Evolutionary conservation across 2,888 invertebrate species (phyloP).

Genomic region (Rhamphomyia laevipes): DNA sequence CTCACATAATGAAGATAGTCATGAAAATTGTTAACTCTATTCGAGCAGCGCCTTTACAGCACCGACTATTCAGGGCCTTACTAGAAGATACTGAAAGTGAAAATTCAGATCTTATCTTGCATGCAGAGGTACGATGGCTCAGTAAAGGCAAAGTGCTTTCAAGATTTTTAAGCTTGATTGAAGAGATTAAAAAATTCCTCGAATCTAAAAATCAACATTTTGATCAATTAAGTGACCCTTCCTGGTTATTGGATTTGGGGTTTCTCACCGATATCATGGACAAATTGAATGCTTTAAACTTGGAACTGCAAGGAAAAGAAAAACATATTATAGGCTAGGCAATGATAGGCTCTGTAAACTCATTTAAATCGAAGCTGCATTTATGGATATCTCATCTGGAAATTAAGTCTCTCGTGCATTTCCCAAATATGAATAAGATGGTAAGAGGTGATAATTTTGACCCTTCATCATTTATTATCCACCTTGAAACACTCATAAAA

Average conservation of each 20-base stretch:
- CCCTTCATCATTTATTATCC: too few relatives aligned
- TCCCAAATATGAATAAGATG: too few relatives aligned
- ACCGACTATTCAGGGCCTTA: background rate
- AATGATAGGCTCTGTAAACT: background rate
- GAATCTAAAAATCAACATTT: background rate
- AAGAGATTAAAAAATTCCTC: background rate
- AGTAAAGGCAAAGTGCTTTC: background rate
- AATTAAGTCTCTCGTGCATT: too few relatives aligned
- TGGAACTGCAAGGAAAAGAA: conserved; percentile 1
- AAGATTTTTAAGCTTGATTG: background rate
- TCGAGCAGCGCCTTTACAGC: background rate
- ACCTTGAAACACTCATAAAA: too few relatives aligned
- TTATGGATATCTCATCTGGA: too few relatives aligned
- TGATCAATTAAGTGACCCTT: background rate
- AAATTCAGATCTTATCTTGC: background rate
- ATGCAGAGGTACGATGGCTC: background rate
- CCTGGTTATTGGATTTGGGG: background rate
- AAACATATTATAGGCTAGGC: conserved; percentile 1
- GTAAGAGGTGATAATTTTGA: too few relatives aligned
- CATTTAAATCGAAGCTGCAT: too few relatives aligned
- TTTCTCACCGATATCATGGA: background rate
- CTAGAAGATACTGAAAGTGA: background rate
- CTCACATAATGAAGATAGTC: background rate
- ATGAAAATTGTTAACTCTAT: background rate
- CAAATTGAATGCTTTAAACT: background rate